Base-by-base conservation (phyloP, 2,113 vertebrate species). In the Laticauda colubrina region DNA sequence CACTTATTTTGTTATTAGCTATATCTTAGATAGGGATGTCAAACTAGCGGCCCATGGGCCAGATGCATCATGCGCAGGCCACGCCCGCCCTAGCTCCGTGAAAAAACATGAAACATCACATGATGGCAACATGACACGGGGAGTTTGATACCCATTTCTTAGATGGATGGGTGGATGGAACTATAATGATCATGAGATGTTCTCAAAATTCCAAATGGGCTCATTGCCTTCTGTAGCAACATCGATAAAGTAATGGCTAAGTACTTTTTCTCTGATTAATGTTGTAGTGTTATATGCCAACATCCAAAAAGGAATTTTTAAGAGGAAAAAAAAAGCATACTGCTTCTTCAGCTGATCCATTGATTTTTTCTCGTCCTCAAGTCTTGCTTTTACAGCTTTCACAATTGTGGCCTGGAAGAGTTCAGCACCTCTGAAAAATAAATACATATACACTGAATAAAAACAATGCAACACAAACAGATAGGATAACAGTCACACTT, bases 311-410 rank as follows among this genome's bases (percentile, higher is more conserved):
- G 1, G 48, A 81, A 81, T 81, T 43, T 43, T 81, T 43, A 81
- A 81, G 18, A 21, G 6, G 43, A 81, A 18, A 92, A 91, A 91
- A 87, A 85, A 57, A 94, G 89, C 99, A 98, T 98, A 99, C 99
- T 99, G 99, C 98, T 99, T 99, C 96, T 99, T 99, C 89, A 99
- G 98, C 92, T 99, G 99, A 95, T 99, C 99, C 98, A 99, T 99
- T 91, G 99, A 99, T 95, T 98, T 99, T 88, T 98, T 98, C 96
- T 99, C 99, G 92, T 99, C 99, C 95, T 99, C 99, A 93, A 99
- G 98, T 96, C 99, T 98, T 95, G 99, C 99, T 93, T 98, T 98
- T 64, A 99, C 99, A 89, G 99, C 99, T 95, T 99, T 99, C 87
- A 99, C 99, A 92, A 99, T 99, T 26, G 98, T 99, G 95, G 99